Percentiles rank a stretch among this genome's conserved stretches.
Evolutionary conservation across 2,797 vertebrate genomes (phyloP).

Genomic region (Coracias cyanogaster): DNA sequence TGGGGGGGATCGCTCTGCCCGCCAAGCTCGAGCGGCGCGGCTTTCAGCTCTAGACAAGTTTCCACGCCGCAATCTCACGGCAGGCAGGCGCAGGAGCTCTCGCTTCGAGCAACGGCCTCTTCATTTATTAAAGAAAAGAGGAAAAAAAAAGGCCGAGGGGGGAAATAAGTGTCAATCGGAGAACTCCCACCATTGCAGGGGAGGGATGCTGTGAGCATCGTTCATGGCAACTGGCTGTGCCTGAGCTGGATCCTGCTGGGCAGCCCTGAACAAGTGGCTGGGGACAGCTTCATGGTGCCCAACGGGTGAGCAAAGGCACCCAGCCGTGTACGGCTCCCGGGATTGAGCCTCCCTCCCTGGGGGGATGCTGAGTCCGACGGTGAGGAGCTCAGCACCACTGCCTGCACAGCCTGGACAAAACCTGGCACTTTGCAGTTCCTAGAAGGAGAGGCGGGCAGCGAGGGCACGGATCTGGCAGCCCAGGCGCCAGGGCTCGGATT

Average conservation of each 20-base stretch:
- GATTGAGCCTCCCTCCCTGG: not conserved
- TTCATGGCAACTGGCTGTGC: rapidly evolving
- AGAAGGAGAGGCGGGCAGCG: not conserved
- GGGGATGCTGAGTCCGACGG: rapidly evolving
- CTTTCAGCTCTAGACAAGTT: conserved; percentile 4
- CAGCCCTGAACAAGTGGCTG: rapidly evolving
- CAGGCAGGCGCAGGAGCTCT: not conserved
- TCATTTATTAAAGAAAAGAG: not conserved
- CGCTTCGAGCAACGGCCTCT: not conserved
- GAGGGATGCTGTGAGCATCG: not conserved
- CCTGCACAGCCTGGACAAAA: rapidly evolving
- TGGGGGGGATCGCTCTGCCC: not conserved
- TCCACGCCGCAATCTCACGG: not conserved
- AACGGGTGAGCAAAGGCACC: not conserved
- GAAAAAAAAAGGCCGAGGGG: not conserved
- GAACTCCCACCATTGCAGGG: not conserved
- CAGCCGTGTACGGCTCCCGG: not conserved
- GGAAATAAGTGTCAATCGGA: not conserved
- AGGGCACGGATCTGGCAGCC: not conserved
- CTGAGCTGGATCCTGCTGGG: not conserved
- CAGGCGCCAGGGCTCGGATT: not conserved
- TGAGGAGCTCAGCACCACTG: not conserved
- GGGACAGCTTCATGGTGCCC: not conserved
- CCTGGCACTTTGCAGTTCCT: not conserved
- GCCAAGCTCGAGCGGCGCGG: not conserved